Conservation (phyloP, 1,140 invertebrate species). For the Zophobas atratus region DNA sequence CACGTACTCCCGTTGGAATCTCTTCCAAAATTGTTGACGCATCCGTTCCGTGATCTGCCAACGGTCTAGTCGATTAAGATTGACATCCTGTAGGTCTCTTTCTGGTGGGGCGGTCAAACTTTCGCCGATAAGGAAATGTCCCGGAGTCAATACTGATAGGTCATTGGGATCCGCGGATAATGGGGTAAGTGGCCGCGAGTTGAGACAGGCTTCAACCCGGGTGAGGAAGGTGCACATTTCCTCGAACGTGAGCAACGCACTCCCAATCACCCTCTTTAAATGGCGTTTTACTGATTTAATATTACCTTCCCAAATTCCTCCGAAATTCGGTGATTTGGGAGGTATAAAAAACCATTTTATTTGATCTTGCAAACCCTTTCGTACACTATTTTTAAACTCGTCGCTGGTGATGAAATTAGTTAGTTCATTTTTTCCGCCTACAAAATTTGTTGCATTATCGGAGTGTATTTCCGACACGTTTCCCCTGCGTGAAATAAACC, state of each 20-base stretch:
- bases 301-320: constrained; percentile 67
- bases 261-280: constrained; percentile 51
- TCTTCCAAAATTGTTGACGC: background rate
- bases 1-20: too few relatives aligned
- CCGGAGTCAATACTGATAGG: constrained; percentile 57
- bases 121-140: constrained; percentile 64
- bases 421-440: background rate
- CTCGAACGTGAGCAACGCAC: constrained; percentile 27
- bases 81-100: constrained; percentile 1
- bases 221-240: constrained; percentile 34
- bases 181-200: background rate
- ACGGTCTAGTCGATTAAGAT: constrained; percentile 5
- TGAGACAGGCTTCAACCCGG: constrained; percentile 2
- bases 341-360: constrained; percentile 66
- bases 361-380: background rate
- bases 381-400: constrained; percentile 2
- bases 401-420: constrained; percentile 20
- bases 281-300: constrained; percentile 67
- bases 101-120: constrained; percentile 53
- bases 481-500: constrained; percentile 56
- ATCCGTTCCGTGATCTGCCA: background rate
- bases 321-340: constrained; percentile 67
- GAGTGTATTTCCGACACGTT: background rate
- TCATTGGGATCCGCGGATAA: constrained; percentile 20
- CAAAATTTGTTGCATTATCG: constrained; percentile 5